Evolutionary conservation across 2,797 vertebrate species (phyloP).

Genomic region (Cheirogaleus major): DNA sequence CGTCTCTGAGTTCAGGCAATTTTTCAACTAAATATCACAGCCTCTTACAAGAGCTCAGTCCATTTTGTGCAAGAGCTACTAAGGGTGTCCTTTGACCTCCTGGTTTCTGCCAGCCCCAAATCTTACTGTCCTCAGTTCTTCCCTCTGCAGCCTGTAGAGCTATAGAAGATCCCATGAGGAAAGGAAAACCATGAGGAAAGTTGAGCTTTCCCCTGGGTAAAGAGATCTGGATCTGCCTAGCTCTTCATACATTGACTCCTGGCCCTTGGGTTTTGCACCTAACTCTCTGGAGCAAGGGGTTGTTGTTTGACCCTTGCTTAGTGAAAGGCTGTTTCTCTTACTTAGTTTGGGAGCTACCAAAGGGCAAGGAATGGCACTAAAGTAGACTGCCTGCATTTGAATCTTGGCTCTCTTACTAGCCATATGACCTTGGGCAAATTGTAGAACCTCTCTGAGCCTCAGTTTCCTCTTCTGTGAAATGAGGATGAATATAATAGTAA

Average conservation of each 20-base stretch:
- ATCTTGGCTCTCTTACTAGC: slow-evolving; percentile 11
- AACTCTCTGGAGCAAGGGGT: not conserved
- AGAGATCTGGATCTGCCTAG: not conserved
- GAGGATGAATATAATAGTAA: slow-evolving; percentile 24
- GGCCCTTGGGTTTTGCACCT: not conserved
- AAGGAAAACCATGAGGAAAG: not conserved
- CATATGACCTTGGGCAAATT: slow-evolving; percentile 8
- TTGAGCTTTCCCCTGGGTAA: not conserved
- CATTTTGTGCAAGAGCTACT: not conserved
- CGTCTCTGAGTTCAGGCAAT: not conserved
- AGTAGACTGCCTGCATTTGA: slow-evolving; percentile 7
- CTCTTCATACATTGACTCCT: not conserved
- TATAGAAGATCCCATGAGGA: not conserved
- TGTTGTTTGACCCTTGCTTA: not conserved
- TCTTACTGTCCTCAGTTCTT: not conserved
- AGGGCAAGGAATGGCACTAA: not conserved
- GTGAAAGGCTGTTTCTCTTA: not conserved
- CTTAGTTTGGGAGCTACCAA: not conserved
- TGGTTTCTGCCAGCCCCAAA: not conserved
- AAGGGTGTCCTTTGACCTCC: not conserved
- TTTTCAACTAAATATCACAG: slow-evolving; percentile 16
- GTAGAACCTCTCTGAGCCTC: not conserved
- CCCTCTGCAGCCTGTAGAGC: not conserved
- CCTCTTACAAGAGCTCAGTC: not conserved
- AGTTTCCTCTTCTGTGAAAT: slow-evolving; percentile 42